phyloP scores from a whole-genome alignment of 2,113 vertebrate species.

The Strigops habroptila region DNA sequence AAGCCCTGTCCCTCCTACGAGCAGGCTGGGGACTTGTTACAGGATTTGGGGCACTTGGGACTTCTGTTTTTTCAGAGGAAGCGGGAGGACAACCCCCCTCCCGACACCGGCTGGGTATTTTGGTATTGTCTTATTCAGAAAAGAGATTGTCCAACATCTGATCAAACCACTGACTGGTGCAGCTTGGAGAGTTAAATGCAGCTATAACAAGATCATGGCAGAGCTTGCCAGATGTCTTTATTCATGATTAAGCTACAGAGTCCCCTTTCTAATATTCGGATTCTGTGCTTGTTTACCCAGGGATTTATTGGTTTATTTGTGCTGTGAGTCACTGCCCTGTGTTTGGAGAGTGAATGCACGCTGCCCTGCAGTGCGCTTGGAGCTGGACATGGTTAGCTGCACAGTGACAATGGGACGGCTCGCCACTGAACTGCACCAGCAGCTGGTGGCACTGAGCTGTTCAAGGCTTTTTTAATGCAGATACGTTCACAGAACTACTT shows the following conservation, averaged over 20 bases:
- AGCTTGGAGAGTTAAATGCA: neutral
- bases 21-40: no score
- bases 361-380: rapidly evolving
- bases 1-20: no score
- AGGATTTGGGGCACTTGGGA: neutral
- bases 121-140: neutral
- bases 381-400: neutral
- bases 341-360: rapidly evolving
- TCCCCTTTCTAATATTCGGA: neutral
- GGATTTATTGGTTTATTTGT: neutral
- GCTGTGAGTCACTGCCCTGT: neutral
- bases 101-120: neutral
- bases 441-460: neutral
- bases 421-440: neutral
- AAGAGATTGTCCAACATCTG: neutral
- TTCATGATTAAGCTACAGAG: neutral
- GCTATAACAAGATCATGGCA: neutral
- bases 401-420: rapidly evolving
- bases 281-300: neutral
- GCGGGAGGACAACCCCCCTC: neutral
- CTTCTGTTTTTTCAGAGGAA: neutral
- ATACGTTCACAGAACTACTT: neutral
- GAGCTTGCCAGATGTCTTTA: neutral
- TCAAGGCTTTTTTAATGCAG: neutral
- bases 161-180: neutral